A percentile compares a stretch with the other conserved stretches of the same genome.
These are phyloP conservation scores for Rhingia rostrata DNA, from an alignment of 2,888 invertebrate genomes.

Conservation along the genomic window DNA sequence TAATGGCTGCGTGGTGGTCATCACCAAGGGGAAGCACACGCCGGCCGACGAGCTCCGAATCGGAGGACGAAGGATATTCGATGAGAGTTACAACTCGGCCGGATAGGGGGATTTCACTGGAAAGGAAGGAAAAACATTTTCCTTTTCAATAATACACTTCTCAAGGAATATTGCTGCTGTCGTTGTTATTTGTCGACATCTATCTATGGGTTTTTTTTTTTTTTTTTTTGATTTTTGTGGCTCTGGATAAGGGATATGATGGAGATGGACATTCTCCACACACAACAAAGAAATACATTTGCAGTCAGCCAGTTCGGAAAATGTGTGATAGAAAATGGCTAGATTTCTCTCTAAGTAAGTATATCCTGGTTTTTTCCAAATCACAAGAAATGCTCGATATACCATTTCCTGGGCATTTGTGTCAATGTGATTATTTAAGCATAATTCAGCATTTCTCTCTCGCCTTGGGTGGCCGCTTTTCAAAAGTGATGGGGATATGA, in stretches of 20 bases:
- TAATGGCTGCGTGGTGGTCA: slow-evolving; percentile 48
- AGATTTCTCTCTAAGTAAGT: slow-evolving; percentile 31
- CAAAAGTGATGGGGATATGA: neutral
- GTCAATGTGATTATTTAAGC: slow-evolving; percentile 55
- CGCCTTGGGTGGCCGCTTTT: neutral
- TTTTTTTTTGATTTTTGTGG: slow-evolving; percentile 1
- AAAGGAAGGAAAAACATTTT: slow-evolving; percentile 45
- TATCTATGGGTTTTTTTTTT: slow-evolving; percentile 10
- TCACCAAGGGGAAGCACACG: slow-evolving; percentile 25
- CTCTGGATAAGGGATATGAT: neutral
- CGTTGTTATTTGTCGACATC: slow-evolving; percentile 54
- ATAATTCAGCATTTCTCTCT: slow-evolving; percentile 61
- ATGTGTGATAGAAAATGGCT: slow-evolving; percentile 59
- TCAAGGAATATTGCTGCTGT: slow-evolving; percentile 53
- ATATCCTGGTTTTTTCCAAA: slow-evolving; percentile 1
- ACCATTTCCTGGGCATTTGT: slow-evolving; percentile 56
- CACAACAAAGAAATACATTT: neutral
- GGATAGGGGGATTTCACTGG: slow-evolving; percentile 15
- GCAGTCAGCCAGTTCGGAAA: slow-evolving; percentile 21
- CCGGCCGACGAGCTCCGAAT: neutral
- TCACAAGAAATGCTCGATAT: slow-evolving; percentile 26
- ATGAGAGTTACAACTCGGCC: slow-evolving; percentile 11
- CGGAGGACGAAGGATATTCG: slow-evolving; percentile 2
- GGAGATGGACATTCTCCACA: slow-evolving; percentile 32
- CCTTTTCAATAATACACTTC: slow-evolving; percentile 57